Conservation (phyloP, 2,888 invertebrate species). For the Microchrysa polita region DNA sequence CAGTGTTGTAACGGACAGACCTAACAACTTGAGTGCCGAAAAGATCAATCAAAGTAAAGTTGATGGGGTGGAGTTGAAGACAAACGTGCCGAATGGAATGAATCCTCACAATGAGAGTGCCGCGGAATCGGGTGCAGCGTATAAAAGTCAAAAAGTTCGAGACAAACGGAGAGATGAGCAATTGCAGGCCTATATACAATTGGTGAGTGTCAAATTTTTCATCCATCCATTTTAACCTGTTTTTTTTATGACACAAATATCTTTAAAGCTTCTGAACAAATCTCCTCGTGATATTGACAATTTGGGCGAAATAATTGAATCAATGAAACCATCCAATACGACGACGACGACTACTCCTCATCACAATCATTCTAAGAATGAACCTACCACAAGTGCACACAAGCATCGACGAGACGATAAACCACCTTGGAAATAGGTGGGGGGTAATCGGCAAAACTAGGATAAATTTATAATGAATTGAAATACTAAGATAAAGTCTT, state of each 20-base stretch:
- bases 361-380: neutral
- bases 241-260: neutral
- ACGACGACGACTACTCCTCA: neutral
- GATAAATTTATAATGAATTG: no score
- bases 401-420: slow-evolving; percentile 33
- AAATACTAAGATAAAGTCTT: neutral
- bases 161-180: slow-evolving; percentile 53
- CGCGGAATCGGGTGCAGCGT: slow-evolving; percentile 60
- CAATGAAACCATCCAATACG: neutral
- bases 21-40: slow-evolving; percentile 49
- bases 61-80: slow-evolving; percentile 47
- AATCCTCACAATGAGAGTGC: slow-evolving; percentile 56
- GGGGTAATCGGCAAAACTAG: no score
- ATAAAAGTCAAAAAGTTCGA: slow-evolving; percentile 52
- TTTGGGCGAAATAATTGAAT: slow-evolving; percentile 54
- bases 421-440: slow-evolving; percentile 34
- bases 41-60: slow-evolving; percentile 49
- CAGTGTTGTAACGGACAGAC: slow-evolving; percentile 50
- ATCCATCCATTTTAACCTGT: neutral
- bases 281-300: slow-evolving; percentile 64
- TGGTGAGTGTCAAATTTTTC: slow-evolving; percentile 53
- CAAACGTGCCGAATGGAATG: neutral
- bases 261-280: slow-evolving; percentile 65
- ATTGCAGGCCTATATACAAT: slow-evolving; percentile 62
- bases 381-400: neutral